These are phyloP conservation scores for Pandemis corylana DNA, from an alignment of 2,888 invertebrate genomes.

Conservation along the genomic window DNA sequence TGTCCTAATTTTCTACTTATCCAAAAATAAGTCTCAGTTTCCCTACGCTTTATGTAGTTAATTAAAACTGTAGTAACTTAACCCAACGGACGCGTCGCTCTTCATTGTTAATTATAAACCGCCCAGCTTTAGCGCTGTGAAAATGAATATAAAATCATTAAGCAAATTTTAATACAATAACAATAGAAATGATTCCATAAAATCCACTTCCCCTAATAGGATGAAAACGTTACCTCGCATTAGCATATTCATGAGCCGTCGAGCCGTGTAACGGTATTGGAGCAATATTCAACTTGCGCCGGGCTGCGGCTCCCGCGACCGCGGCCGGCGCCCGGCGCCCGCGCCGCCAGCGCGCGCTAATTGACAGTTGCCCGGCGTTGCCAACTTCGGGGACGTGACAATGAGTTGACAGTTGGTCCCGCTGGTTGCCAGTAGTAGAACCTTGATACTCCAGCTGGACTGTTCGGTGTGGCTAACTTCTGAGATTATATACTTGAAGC, in stretches of 20 bases:
- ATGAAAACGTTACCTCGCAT: constrained; percentile 41
- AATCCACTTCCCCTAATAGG: constrained; percentile 37
- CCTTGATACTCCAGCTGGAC: too few species aligned
- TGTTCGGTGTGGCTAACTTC: too few species aligned
- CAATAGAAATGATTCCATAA: constrained; percentile 34
- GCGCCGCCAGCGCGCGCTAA: constrained; percentile 23
- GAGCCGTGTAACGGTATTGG: constrained; percentile 37
- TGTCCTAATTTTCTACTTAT: too few species aligned
- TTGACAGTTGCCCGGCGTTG: constrained; percentile 21
- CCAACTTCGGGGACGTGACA: not conserved
- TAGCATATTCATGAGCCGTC: constrained; percentile 42
- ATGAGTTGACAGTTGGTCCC: not conserved
- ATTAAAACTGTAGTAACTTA: not conserved
- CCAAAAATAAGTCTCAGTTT: not conserved
- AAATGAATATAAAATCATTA: constrained; percentile 15
- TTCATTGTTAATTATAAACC: constrained; percentile 18
- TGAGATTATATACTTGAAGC: too few species aligned
- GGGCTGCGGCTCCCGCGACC: constrained; percentile 30
- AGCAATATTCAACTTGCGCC: constrained; percentile 45
- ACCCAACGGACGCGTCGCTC: not conserved
- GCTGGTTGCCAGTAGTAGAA: not conserved
- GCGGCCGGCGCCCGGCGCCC: constrained; percentile 34
- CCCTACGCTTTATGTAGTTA: not conserved
- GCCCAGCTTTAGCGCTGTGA: not conserved
- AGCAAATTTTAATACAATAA: constrained; percentile 19